phyloP scores from a whole-genome alignment of 2,797 vertebrate genomes.

The Ispidina picta region DNA sequence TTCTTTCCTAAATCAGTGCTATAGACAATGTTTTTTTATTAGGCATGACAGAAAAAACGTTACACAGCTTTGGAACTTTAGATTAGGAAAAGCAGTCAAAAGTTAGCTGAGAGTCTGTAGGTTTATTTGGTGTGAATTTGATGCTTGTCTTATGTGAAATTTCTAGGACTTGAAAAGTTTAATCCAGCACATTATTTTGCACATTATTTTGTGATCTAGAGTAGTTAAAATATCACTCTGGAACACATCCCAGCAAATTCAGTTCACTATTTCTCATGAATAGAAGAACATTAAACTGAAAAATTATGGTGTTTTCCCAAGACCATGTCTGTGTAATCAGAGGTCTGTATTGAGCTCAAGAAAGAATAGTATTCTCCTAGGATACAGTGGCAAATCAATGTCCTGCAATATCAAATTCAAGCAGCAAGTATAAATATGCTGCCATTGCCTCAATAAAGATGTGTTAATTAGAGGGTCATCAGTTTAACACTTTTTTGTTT shows the following conservation, averaged over 20 bases:
- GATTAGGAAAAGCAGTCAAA: background rate
- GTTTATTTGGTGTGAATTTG: background rate
- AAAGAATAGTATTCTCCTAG: background rate
- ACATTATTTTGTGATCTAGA: background rate
- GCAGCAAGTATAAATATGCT: conserved; percentile 11
- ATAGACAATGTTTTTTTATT: background rate
- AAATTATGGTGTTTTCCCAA: background rate
- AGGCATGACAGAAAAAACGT: background rate
- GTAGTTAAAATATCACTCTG: background rate
- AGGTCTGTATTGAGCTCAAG: background rate
- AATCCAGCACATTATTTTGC: background rate
- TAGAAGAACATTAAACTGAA: background rate
- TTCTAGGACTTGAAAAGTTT: background rate
- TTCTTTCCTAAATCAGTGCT: background rate
- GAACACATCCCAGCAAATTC: background rate
- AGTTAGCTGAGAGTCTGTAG: background rate
- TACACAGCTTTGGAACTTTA: background rate
- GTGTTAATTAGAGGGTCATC: background rate
- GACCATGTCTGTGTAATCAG: background rate
- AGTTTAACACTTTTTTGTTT: conserved; percentile 26
- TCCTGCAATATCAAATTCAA: background rate
- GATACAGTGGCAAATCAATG: background rate
- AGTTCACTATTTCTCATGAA: background rate
- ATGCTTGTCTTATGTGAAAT: background rate
- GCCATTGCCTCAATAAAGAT: background rate